Conservation (phyloP, 2,113 vertebrate species). For the Odocoileus hemionus region DNA sequence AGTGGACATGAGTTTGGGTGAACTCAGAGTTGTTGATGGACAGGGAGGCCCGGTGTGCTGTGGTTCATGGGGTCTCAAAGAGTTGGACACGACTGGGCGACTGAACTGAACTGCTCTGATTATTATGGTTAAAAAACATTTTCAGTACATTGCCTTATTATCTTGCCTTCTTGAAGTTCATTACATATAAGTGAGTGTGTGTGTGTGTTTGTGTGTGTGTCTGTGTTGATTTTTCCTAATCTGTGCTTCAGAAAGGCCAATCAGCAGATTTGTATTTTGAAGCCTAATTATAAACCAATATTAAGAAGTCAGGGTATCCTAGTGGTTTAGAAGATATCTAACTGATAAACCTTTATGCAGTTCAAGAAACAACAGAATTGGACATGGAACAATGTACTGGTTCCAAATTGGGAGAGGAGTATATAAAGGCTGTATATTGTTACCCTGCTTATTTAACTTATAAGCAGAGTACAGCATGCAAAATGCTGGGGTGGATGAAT, state of each 20-base stretch:
- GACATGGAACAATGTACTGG: not conserved
- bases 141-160: not conserved
- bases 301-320: not conserved
- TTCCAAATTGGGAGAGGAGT: not conserved
- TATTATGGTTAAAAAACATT: not conserved
- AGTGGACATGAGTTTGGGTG: not conserved
- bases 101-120: not conserved
- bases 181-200: not conserved
- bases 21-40: not conserved
- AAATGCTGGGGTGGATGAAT: not conserved
- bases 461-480: not conserved
- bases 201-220: not conserved
- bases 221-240: not conserved
- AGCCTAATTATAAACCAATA: not conserved
- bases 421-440: not conserved
- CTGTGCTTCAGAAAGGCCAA: not conserved
- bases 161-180: not conserved
- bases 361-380: not conserved
- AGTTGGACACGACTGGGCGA: not conserved
- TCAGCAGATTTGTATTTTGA: not conserved
- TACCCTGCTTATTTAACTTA: not conserved
- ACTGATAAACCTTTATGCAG: not conserved
- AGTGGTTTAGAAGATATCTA: not conserved
- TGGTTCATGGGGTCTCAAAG: rapidly evolving
- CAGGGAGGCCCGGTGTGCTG: not conserved